Conservation (phyloP, 2,797 vertebrate genomes). For the Thripadectes ignobilis region DNA sequence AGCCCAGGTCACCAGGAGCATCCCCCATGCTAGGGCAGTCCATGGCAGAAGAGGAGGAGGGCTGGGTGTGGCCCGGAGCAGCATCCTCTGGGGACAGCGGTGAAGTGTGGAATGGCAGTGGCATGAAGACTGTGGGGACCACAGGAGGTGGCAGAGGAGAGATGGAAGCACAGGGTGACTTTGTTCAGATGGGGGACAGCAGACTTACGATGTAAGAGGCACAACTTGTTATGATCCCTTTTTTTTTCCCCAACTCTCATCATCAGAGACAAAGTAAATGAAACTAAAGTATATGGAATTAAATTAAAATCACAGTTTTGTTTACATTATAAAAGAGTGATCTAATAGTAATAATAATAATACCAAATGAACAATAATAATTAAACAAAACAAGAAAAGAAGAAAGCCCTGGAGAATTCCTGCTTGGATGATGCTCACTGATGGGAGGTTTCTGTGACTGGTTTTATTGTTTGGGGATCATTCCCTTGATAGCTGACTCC, state of each 20-base stretch:
- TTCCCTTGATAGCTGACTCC: conserved; percentile 91
- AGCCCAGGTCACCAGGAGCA: neutral
- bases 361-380: conserved; percentile 16
- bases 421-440: conserved; percentile 48
- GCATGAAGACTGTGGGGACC: neutral
- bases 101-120: neutral
- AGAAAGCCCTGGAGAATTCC: conserved; percentile 55
- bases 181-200: neutral
- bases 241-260: neutral
- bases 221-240: conserved; percentile 36
- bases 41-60: neutral
- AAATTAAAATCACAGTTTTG: conserved; percentile 52
- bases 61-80: neutral
- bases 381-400: conserved; percentile 9
- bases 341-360: neutral
- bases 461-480: conserved; percentile 90
- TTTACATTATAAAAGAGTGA: conserved; percentile 37
- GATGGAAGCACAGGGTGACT: conserved; percentile 21
- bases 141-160: neutral
- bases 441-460: conserved; percentile 43
- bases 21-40: neutral
- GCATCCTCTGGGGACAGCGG: neutral
- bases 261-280: conserved; percentile 27
- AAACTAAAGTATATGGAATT: neutral
- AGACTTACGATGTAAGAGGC: conserved; percentile 50